Evolutionary conservation across 1,140 invertebrate genomes (phyloP).

Genomic region (Pantala flavescens): DNA sequence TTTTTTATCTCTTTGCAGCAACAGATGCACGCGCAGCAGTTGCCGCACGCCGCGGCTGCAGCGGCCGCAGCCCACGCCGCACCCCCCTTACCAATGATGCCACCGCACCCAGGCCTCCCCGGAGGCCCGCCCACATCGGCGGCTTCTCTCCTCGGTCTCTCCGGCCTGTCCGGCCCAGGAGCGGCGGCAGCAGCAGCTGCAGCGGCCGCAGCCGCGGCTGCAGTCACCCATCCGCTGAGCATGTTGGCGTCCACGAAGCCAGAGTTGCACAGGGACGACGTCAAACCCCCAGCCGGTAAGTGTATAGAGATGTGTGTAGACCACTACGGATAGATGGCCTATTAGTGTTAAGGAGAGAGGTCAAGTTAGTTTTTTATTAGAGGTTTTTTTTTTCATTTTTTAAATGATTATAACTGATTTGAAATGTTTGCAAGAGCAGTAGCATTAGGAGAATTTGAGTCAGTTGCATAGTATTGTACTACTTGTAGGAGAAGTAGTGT

Average conservation of each 20-base stretch:
- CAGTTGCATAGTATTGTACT: no score
- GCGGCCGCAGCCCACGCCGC: conserved; percentile 36
- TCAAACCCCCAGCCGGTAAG: conserved; percentile 14
- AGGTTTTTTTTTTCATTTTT: no score
- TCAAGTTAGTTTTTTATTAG: no score
- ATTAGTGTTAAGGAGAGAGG: no score
- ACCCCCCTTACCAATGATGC: conserved; percentile 41
- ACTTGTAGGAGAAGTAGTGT: no score
- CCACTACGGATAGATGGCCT: no score
- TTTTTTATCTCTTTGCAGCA: conserved; percentile 37
- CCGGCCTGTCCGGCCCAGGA: conserved; percentile 23
- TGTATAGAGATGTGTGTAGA: not conserved
- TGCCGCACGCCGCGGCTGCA: conserved; percentile 39
- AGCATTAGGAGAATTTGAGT: no score
- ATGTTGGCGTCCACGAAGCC: conserved; percentile 27
- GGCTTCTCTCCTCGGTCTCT: conserved; percentile 26
- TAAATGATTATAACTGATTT: no score
- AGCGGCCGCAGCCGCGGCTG: not conserved
- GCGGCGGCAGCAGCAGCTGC: conserved; percentile 14
- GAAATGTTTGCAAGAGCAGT: no score
- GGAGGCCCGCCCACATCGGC: conserved; percentile 30
- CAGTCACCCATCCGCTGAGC: conserved; percentile 24
- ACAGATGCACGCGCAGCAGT: conserved; percentile 47
- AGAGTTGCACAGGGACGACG: conserved; percentile 27
- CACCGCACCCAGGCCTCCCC: conserved; percentile 40